Evolutionary conservation across 2,113 vertebrate species (phyloP), one percentile per base, ranked within the genome.

Genomic region (Tricholaema leucomelas): DNA sequence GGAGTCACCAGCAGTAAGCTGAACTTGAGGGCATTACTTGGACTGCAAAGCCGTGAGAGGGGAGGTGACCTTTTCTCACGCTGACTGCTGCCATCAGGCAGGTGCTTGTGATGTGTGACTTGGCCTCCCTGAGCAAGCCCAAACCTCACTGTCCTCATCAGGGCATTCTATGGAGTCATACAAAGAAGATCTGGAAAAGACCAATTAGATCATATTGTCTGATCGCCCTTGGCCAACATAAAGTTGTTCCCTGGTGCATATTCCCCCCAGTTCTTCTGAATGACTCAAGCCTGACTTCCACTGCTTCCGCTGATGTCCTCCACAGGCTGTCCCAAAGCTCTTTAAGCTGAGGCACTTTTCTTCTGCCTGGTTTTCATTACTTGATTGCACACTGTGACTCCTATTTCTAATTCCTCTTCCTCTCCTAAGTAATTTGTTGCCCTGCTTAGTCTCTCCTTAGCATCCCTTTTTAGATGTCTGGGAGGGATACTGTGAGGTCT

Each of bases 101-200:
- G 76, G 76, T 42, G 64, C 65, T 76, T 67, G 30, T 48, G 61
- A 71, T 79, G 81, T 91, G 85, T 91, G 67, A 44, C 28, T 85
- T 85, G 71, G 83, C 88, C 87, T 79, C 69, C 30, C 46, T 50
- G 9, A 38, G 69, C 25, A 58, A 76, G 64, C 55, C 73, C 55
- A 80, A 72, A 69, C 87, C 91, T 81, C 85, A 56, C 81, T 71
- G 46, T 81, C 76, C 76, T 85, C 93, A 83, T 83, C 65, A 90
- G 52, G 74, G 42, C 69, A 59, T 80, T 66, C 77, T 85, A 24
- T 13, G 36, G 54, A 83, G 59, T 80, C 64, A 59, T 27, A 58
- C 54, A 83, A 89, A 69, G 80, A 65, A 74, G 74, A 77, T 80
- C 60, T 76, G 91, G 88, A 89, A 88, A 91, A 75, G 67, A 42